Evolutionary conservation across 2,888 invertebrate species (phyloP), one percentile per base, ranked within the genome.

Genomic region (Cerceris rybyensis): DNA sequence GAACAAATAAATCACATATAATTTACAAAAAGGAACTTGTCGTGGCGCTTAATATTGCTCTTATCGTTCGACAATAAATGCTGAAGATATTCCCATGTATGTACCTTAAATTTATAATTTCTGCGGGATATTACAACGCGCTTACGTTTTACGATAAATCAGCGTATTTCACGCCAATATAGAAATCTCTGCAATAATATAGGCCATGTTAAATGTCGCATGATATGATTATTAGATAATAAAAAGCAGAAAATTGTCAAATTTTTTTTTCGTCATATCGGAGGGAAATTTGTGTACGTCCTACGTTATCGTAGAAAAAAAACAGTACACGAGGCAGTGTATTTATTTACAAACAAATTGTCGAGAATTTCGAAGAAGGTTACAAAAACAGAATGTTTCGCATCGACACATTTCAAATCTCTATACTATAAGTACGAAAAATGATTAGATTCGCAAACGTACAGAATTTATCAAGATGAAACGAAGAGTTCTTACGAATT

Each of bases 1-100:
- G 83, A 83, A 78, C 83, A 81, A 83, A 82, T 79, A 74, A 83
- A 83, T 78, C 81, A 83, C 78, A 81, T 83, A 75, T 78, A 83
- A 81, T 81, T 81, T 83, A 83, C 71, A 74, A 83, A 82, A 82
- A 82, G 82, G 82, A 82, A 82, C 82, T 82, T 79, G 82, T 79
- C 75, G 80, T 74, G 79, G 74, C 82, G 68, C 61, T 81, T 82
- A 72, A 82, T 82, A 73, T 82, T 82, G 69, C 70, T 79, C 73
- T 82, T 77, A 73, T 65, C 78, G 58, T 74, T 58, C 63, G 57
- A 61, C 58, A 74, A 70, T 81, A 77, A 75, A 80, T 67, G 46
- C 46, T 28, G 58, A 68, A 65, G 63, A 59, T 66, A 66, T 70
- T 69, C n/a, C 57, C 70, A 75, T 75, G 60, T 67, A 66, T 72